phyloP scores from a whole-genome alignment of 2,888 invertebrate species.

The Rugalucina vietnamica region DNA sequence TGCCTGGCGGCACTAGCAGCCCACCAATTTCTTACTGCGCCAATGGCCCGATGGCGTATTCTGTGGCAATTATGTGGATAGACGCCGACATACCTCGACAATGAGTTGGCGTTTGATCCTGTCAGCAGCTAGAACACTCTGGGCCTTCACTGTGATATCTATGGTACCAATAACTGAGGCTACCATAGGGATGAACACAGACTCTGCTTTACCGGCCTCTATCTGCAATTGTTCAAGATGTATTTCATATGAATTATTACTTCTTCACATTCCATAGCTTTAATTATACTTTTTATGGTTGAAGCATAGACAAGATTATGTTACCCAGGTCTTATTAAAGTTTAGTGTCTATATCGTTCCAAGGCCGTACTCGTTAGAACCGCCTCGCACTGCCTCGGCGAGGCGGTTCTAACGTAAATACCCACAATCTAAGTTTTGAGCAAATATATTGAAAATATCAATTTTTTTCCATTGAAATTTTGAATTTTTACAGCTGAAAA shows the following conservation, averaged over 20 bases:
- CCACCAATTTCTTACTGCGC: too few species aligned
- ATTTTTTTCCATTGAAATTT: not conserved
- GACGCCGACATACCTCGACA: too few species aligned
- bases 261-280: too few species aligned
- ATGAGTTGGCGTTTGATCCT: not conserved
- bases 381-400: not conserved
- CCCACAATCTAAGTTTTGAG: not conserved
- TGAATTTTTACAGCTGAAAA: too few species aligned
- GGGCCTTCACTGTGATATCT: not conserved
- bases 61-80: too few species aligned
- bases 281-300: too few species aligned
- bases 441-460: not conserved
- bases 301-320: not conserved
- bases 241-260: too few species aligned
- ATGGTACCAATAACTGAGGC: not conserved
- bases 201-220: not conserved
- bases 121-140: not conserved
- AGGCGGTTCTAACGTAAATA: not conserved
- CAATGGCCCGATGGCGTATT: too few species aligned
- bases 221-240: not conserved
- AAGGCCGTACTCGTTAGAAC: not conserved
- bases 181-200: not conserved
- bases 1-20: too few species aligned
- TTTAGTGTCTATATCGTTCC: too few species aligned
- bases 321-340: not conserved